Percentiles rank a stretch among this genome's conserved stretches.
Conservation (phyloP, 2,888 invertebrate genomes). For the Agapostemon virescens region DNA sequence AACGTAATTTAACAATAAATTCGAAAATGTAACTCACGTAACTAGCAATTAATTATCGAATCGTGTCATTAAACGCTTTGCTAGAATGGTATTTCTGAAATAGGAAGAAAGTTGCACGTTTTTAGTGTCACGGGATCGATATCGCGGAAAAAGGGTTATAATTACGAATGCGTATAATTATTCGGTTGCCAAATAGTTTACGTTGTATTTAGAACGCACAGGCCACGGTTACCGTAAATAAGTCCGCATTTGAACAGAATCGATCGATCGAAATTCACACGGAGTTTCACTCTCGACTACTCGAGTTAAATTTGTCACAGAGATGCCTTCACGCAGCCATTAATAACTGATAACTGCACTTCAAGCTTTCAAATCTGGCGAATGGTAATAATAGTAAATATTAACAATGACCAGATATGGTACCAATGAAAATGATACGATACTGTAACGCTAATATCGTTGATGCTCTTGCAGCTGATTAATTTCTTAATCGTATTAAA, state of each 20-base stretch:
- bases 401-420: not conserved
- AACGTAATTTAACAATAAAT: not conserved
- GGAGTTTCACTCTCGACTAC: not conserved
- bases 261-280: slow-evolving; percentile 1
- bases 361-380: not conserved
- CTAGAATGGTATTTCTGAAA: not conserved
- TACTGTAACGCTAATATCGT: not conserved
- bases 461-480: not conserved
- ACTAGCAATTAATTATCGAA: not conserved
- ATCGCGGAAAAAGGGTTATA: not conserved
- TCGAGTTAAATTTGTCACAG: slow-evolving; percentile 7
- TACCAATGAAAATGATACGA: not conserved
- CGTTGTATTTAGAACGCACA: not conserved
- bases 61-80: not conserved
- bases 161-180: not conserved
- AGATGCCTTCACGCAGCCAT: not conserved
- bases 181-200: not conserved
- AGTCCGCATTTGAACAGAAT: not conserved
- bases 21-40: not conserved
- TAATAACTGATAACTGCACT: not conserved
- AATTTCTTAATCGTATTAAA: not conserved
- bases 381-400: not conserved
- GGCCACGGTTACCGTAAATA: not conserved
- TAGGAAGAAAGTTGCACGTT: not conserved
- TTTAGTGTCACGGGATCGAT: not conserved